Evolutionary conservation across 1,140 invertebrate species (phyloP).

Genomic region (Nomia melanderi): DNA sequence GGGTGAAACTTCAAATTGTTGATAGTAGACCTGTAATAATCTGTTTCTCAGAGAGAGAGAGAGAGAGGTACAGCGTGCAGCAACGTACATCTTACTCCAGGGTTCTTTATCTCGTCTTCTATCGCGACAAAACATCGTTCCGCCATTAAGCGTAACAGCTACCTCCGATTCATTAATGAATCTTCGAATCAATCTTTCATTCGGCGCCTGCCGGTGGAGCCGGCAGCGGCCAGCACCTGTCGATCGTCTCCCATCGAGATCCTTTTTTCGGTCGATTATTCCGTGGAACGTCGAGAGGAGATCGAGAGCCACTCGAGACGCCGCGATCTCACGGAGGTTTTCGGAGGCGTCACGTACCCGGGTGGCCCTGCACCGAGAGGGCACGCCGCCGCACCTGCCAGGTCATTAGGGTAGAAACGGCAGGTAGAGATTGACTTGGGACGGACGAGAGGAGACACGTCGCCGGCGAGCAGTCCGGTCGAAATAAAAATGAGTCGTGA

Average conservation of each 20-base stretch:
- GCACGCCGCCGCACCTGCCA: constrained; percentile 74
- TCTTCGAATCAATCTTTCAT: not conserved
- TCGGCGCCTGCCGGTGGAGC: not conserved
- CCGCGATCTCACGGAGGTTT: constrained; percentile 49
- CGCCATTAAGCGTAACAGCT: constrained; percentile 9
- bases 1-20: too few relatives aligned
- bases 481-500: constrained; percentile 19
- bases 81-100: not conserved
- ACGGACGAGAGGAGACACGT: constrained; percentile 44
- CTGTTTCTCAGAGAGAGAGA: too few relatives aligned
- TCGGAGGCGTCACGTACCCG: constrained; percentile 62
- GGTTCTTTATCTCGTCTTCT: not conserved
- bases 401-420: constrained; percentile 79
- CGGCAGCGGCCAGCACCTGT: constrained; percentile 4
- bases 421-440: constrained; percentile 56
- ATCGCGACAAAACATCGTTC: constrained; percentile 6
- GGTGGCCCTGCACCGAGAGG: constrained; percentile 63
- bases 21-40: too few relatives aligned
- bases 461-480: not conserved
- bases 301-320: constrained; percentile 37
- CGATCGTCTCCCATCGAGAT: constrained; percentile 4
- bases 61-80: too few relatives aligned
- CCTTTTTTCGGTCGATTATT: constrained; percentile 10
- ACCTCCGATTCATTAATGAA: constrained; percentile 1
- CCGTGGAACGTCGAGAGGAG: constrained; percentile 16